These are phyloP conservation scores for Hydropsyche betteni DNA, from an alignment of 2,888 invertebrate genomes.

Conservation along the genomic window DNA sequence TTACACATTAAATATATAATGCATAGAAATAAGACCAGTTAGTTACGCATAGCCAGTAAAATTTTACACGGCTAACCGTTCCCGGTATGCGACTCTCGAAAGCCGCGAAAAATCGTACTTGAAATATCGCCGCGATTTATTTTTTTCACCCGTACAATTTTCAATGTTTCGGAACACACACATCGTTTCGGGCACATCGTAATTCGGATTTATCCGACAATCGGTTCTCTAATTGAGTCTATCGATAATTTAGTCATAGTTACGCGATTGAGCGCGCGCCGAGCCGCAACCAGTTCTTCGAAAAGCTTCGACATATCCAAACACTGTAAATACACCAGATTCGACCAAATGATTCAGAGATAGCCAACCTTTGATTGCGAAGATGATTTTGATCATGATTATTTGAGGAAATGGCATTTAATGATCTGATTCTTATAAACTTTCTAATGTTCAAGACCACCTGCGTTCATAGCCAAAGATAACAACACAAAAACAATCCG, in stretches of 20 bases:
- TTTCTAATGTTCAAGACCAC: too few species aligned
- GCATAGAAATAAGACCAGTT: background rate
- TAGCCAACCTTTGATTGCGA: too few species aligned
- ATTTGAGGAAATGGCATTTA: too few species aligned
- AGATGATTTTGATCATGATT: too few species aligned
- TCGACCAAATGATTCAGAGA: too few species aligned
- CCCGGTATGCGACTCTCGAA: background rate
- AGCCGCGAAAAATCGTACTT: background rate
- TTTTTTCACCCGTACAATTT: conserved; percentile 33
- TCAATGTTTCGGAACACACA: conserved; percentile 4
- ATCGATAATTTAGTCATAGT: conserved; percentile 36
- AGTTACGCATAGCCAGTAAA: background rate
- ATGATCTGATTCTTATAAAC: too few species aligned
- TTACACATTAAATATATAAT: too few species aligned
- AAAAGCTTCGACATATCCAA: background rate
- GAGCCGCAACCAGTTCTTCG: background rate
- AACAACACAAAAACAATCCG: too few species aligned
- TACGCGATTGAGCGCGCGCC: background rate
- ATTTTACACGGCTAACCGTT: conserved; percentile 20
- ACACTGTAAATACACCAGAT: too few species aligned
- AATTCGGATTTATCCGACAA: conserved; percentile 31
- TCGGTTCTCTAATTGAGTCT: conserved; percentile 30
- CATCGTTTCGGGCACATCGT: conserved; percentile 26
- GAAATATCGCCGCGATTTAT: conserved; percentile 11
- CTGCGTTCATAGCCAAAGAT: too few species aligned